Evolutionary conservation across 2,113 vertebrate species (phyloP).

Genomic region (Stegostoma tigrinum): DNA sequence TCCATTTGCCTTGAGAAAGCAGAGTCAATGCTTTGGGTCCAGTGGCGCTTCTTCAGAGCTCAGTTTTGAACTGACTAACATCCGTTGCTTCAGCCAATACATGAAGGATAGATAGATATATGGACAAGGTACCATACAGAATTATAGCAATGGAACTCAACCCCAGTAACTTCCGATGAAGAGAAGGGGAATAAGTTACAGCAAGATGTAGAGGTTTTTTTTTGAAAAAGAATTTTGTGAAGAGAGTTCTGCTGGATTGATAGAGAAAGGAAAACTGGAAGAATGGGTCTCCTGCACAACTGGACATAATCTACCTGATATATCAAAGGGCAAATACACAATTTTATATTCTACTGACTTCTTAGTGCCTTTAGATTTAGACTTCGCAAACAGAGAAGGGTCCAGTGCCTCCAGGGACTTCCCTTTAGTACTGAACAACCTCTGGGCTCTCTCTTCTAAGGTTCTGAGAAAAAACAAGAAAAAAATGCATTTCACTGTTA

Average conservation of each 20-base stretch:
- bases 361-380: conserved; percentile 90
- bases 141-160: background rate
- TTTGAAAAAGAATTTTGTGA: background rate
- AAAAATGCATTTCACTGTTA: background rate
- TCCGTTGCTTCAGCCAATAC: background rate
- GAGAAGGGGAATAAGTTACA: background rate
- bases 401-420: conserved; percentile 88
- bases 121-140: background rate
- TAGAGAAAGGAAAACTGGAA: background rate
- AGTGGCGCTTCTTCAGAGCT: no score
- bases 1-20: no score
- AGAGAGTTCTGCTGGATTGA: background rate
- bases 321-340: no score
- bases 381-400: conserved; percentile 88
- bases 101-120: background rate
- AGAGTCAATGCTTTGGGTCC: no score
- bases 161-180: background rate
- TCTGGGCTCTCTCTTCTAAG: conserved; percentile 91
- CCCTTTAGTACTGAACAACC: conserved; percentile 92
- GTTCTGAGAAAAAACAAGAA: conserved; percentile 57
- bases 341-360: conserved; percentile 57
- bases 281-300: background rate
- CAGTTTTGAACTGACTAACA: background rate
- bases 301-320: background rate
- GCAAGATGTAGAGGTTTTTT: background rate